Evolutionary conservation across 2,113 vertebrate genomes (phyloP).

Genomic region (Hipposideros armiger): DNA sequence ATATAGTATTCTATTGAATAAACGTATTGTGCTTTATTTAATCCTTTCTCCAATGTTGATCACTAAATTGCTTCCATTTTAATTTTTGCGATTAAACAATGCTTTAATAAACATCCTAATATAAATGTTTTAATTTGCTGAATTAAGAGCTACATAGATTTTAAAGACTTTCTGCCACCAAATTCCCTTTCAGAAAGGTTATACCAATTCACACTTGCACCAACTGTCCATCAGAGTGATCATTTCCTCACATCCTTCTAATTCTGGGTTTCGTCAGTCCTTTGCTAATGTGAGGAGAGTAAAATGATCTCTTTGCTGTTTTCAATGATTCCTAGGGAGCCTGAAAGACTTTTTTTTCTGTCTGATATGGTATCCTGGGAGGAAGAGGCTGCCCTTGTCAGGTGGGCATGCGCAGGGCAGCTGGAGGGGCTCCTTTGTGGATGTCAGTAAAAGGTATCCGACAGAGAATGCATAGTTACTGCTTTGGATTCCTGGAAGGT

Average conservation of each 20-base stretch:
- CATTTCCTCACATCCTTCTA: not conserved
- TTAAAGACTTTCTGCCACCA: not conserved
- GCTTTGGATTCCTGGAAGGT: not conserved
- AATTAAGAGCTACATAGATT: not conserved
- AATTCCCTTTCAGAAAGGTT: constrained; percentile 9
- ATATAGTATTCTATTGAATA: not conserved
- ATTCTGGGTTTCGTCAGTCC: not conserved
- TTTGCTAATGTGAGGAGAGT: not conserved
- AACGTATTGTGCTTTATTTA: not conserved
- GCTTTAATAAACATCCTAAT: not conserved
- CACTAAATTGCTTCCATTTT: not conserved
- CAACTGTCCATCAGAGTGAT: not conserved
- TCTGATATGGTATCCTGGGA: not conserved
- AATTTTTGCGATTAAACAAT: not conserved
- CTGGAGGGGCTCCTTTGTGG: not conserved
- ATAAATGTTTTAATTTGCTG: constrained; percentile 1
- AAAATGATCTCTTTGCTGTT: not conserved
- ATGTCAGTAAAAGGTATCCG: not conserved
- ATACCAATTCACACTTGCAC: not conserved
- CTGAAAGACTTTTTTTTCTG: not conserved
- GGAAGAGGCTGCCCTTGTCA: not conserved
- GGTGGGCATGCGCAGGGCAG: not conserved
- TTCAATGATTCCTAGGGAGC: not conserved
- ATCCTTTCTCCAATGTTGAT: not conserved
- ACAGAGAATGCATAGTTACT: not conserved